These are phyloP conservation scores for Pocota personata DNA, from an alignment of 2,888 invertebrate species.

Conservation along the genomic window DNA sequence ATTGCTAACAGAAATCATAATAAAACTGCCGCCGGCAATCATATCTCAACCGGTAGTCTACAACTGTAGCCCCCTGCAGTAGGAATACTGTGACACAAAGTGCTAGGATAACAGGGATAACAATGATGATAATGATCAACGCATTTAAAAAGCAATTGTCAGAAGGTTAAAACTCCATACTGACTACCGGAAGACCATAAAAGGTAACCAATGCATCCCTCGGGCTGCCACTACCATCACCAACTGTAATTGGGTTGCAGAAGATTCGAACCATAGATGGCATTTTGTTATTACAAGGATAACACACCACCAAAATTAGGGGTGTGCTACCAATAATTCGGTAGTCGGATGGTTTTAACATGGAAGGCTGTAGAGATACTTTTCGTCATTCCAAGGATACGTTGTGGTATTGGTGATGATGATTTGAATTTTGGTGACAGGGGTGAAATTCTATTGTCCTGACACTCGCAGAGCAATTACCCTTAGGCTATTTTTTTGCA, in stretches of 20 bases:
- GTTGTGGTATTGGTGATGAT: constrained; percentile 12
- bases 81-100: constrained; percentile 15
- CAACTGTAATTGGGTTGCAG: constrained; percentile 51
- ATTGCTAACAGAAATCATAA: constrained; percentile 19
- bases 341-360: no score
- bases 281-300: constrained; percentile 43
- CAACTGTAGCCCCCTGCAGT: background rate
- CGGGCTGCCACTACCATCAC: constrained; percentile 20
- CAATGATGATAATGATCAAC: constrained; percentile 65
- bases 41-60: background rate
- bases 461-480: constrained; percentile 75
- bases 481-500: constrained; percentile 70
- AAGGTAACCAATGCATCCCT: constrained; percentile 39
- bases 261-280: constrained; percentile 20
- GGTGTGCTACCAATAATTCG: constrained; percentile 27
- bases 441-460: constrained; percentile 75
- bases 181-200: constrained; percentile 45
- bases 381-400: constrained; percentile 3
- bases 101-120: constrained; percentile 58
- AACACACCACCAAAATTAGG: constrained; percentile 45
- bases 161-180: constrained; percentile 39
- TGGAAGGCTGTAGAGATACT: background rate
- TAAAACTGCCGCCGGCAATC: constrained; percentile 28
- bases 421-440: constrained; percentile 35
- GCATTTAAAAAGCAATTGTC: constrained; percentile 70